These are phyloP conservation scores for Avahi laniger DNA, from an alignment of 2,797 vertebrate genomes.

Conservation along the genomic window DNA sequence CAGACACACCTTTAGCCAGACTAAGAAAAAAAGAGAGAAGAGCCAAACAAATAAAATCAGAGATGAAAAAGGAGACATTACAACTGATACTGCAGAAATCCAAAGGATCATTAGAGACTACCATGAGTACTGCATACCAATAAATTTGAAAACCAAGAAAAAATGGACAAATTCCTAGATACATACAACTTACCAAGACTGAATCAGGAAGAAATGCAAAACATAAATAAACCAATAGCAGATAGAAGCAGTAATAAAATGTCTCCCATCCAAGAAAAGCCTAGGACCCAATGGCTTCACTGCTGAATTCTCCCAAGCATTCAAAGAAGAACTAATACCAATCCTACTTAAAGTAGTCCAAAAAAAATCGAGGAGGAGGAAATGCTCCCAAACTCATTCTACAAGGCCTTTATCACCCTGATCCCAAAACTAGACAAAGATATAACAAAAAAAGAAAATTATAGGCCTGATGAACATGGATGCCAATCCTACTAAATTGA, in stretches of 20 bases:
- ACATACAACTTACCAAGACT: not conserved
- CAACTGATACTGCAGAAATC: not conserved
- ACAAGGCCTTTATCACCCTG: too few species aligned
- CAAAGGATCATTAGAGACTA: not conserved
- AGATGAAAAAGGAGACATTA: not conserved
- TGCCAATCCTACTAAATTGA: too few species aligned
- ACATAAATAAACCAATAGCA: not conserved
- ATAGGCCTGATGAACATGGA: too few species aligned
- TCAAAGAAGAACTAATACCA: not conserved
- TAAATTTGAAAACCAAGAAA: not conserved
- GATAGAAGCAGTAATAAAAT: not conserved
- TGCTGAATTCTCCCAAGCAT: not conserved
- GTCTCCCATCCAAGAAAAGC: not conserved
- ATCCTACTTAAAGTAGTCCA: too few species aligned
- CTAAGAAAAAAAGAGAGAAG: not conserved
- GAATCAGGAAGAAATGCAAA: not conserved
- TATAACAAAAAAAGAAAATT: too few species aligned
- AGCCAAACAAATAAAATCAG: not conserved
- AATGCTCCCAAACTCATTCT: too few species aligned
- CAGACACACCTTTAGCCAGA: not conserved
- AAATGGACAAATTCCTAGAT: not conserved
- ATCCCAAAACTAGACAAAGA: too few species aligned
- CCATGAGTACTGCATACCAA: not conserved
- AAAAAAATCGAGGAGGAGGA: too few species aligned
- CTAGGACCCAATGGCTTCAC: not conserved